Conservation (phyloP, 2,888 invertebrate species). For the Melanchra persicariae region DNA sequence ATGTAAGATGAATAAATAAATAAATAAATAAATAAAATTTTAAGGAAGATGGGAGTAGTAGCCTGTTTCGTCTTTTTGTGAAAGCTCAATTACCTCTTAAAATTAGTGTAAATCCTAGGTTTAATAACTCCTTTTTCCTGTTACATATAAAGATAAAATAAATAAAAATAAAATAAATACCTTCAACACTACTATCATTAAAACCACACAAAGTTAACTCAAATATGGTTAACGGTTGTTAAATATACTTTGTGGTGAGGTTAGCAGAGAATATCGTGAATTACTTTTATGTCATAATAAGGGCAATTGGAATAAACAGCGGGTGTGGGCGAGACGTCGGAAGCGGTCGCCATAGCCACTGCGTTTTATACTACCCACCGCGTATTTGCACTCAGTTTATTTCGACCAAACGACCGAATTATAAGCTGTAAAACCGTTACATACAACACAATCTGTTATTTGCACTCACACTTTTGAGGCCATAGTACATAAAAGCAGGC, state of each 20-base stretch:
- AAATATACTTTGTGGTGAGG: constrained; percentile 75
- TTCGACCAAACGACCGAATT: constrained; percentile 52
- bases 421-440: constrained; percentile 72
- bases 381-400: constrained; percentile 61
- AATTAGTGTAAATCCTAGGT: neutral
- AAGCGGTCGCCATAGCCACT: constrained; percentile 64
- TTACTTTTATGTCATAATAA: constrained; percentile 84
- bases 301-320: constrained; percentile 75
- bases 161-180: no score
- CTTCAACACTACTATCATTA: constrained; percentile 18
- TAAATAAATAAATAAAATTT: no score
- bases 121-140: neutral
- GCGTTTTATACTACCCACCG: constrained; percentile 62
- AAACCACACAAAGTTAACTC: constrained; percentile 64
- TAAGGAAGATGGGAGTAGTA: no score
- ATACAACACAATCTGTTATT: constrained; percentile 74
- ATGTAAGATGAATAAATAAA: no score
- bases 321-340: constrained; percentile 68
- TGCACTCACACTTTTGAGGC: constrained; percentile 28
- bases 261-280: constrained; percentile 75
- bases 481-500: no score
- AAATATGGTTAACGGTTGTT: constrained; percentile 73
- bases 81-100: neutral
- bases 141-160: constrained; percentile 20
- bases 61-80: neutral